Conservation (phyloP, 1,140 invertebrate genomes). For the Platorchestia sp. region DNA sequence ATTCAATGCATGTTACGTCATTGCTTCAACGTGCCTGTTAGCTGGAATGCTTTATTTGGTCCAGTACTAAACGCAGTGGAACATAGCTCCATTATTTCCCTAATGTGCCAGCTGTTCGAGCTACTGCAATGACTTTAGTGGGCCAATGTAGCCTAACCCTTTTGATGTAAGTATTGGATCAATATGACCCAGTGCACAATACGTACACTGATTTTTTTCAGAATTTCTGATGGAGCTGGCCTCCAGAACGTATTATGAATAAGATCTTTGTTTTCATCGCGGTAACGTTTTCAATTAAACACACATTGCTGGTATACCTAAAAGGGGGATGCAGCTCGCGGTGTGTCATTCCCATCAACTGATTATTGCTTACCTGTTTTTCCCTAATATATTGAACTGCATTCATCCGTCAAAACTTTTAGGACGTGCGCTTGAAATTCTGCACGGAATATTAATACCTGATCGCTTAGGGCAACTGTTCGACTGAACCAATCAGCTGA, state of each 20-base stretch:
- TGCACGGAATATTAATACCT: not conserved
- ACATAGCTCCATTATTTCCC: not conserved
- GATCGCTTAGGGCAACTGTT: not conserved
- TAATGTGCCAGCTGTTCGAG: not conserved
- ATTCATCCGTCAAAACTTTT: too few relatives aligned
- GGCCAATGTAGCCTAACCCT: not conserved
- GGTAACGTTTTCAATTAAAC: not conserved
- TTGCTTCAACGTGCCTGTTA: not conserved
- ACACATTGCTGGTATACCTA: not conserved
- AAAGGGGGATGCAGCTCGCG: not conserved
- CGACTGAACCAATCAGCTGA: not conserved
- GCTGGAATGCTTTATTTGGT: not conserved
- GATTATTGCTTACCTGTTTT: not conserved
- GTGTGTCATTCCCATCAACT: not conserved
- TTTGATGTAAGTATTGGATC: not conserved
- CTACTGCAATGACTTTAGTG: not conserved
- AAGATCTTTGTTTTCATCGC: not conserved
- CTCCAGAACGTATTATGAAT: not conserved
- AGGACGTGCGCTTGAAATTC: not conserved
- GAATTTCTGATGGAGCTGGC: not conserved
- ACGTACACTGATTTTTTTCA: not conserved
- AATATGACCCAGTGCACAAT: not conserved
- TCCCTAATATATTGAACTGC: not conserved
- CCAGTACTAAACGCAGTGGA: not conserved
- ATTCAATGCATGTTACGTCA: not conserved